Percentiles rank a stretch among this genome's conserved stretches.
Conservation (phyloP, 2,113 vertebrate species). For the Coreoperca whiteheadi region DNA sequence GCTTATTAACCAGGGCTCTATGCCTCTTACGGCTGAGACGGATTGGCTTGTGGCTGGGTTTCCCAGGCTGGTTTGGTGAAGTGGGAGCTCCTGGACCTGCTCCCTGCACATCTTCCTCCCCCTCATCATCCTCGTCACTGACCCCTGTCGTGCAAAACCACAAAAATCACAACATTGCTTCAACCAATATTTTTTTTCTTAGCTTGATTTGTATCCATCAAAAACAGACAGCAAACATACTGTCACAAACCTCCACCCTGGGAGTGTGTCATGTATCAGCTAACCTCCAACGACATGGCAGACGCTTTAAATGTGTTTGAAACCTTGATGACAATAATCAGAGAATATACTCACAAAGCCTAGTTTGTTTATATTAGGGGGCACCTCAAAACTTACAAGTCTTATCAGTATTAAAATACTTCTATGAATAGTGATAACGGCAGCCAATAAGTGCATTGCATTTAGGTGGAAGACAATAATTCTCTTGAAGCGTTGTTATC, state of each 20-base stretch:
- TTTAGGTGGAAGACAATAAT: neutral
- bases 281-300: neutral
- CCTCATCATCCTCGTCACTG: constrained; percentile 81
- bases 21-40: constrained; percentile 84
- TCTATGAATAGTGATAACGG: neutral
- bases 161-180: neutral
- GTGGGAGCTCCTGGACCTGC: constrained; percentile 57
- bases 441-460: neutral
- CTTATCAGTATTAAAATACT: neutral
- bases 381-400: neutral
- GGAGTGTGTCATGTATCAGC: neutral
- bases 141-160: constrained; percentile 39
- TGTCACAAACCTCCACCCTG: neutral
- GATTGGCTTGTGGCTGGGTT: constrained; percentile 82
- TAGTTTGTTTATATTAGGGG: neutral
- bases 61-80: constrained; percentile 77
- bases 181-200: neutral
- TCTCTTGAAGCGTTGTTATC: neutral
- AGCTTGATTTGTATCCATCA: neutral
- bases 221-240: neutral
- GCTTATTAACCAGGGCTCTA: constrained; percentile 90
- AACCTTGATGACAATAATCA: neutral
- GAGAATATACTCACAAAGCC: neutral
- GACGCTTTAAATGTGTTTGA: neutral
- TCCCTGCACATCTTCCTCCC: constrained; percentile 74